A percentile compares a stretch with the other conserved stretches of the same genome.
Conservation (phyloP, 2,888 invertebrate genomes). For the Himalopsyche anomala region DNA sequence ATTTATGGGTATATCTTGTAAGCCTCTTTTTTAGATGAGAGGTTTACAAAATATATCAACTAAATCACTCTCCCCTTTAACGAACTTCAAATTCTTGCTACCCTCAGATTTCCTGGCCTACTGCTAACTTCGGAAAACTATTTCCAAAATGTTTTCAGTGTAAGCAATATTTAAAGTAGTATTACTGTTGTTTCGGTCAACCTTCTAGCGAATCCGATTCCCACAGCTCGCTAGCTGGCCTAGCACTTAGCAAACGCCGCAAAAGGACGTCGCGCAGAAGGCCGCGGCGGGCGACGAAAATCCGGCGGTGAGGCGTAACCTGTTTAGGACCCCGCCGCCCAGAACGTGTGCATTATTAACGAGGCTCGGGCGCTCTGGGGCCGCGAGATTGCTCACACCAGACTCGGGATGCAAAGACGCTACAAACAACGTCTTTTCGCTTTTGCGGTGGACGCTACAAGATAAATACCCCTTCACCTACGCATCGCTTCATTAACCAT, state of each 20-base stretch:
- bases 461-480: too few species aligned
- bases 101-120: too few species aligned
- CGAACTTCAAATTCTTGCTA: too few species aligned
- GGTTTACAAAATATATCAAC: too few species aligned
- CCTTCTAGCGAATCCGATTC: background rate
- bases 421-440: constrained; percentile 7
- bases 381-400: constrained; percentile 17
- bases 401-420: background rate
- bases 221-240: background rate
- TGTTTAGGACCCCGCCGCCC: constrained; percentile 57
- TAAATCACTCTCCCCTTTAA: too few species aligned
- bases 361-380: constrained; percentile 54
- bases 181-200: background rate
- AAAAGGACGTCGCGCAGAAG: constrained; percentile 44
- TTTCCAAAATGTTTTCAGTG: background rate
- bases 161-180: background rate
- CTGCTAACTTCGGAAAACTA: too few species aligned
- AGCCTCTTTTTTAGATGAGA: too few species aligned
- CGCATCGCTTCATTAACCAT: too few species aligned
- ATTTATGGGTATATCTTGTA: too few species aligned
- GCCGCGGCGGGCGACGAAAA: constrained; percentile 56
- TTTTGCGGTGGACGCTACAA: background rate
- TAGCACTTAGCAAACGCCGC: constrained; percentile 41
- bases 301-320: constrained; percentile 63
- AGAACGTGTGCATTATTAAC: constrained; percentile 65